Conservation (phyloP, 1,140 invertebrate species). For the Bradynema listronoti region DNA sequence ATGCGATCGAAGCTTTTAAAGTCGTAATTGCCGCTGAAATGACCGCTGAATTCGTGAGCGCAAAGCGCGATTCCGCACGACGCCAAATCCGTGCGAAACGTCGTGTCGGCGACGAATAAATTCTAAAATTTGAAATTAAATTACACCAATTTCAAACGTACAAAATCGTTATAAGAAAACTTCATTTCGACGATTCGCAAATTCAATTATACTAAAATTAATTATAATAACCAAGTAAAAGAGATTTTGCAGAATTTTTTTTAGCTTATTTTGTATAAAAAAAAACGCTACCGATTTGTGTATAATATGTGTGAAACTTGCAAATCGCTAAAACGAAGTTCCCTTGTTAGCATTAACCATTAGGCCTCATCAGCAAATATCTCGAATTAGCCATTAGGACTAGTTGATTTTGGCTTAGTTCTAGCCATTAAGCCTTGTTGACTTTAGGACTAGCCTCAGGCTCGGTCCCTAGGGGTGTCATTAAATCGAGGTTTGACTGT, state of each 20-base stretch:
- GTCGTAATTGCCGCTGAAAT: constrained; percentile 31
- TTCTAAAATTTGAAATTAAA: constrained; percentile 7
- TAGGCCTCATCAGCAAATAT: no score
- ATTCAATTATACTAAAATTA: neutral
- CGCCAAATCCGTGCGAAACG: constrained; percentile 20
- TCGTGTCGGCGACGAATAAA: constrained; percentile 19
- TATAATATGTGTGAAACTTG: no score
- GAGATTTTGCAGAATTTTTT: constrained; percentile 17
- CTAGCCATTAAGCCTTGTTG: no score
- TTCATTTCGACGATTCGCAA: neutral
- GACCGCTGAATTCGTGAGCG: constrained; percentile 16
- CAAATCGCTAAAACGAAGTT: no score
- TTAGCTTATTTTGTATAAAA: constrained; percentile 4
- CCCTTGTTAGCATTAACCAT: no score
- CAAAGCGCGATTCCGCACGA: constrained; percentile 22
- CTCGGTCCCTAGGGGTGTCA: neutral
- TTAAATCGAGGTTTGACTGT: no score
- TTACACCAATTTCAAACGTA: constrained; percentile 6
- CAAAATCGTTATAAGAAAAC: neutral
- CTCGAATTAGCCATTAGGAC: no score
- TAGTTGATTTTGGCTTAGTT: constrained; percentile 6
- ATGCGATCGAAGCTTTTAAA: constrained; percentile 22
- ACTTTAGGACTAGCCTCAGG: neutral
- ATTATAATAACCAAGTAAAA: constrained; percentile 1
- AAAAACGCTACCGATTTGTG: neutral